phyloP scores from a whole-genome alignment of 2,797 vertebrate genomes.

The Antennarius maculatus region DNA sequence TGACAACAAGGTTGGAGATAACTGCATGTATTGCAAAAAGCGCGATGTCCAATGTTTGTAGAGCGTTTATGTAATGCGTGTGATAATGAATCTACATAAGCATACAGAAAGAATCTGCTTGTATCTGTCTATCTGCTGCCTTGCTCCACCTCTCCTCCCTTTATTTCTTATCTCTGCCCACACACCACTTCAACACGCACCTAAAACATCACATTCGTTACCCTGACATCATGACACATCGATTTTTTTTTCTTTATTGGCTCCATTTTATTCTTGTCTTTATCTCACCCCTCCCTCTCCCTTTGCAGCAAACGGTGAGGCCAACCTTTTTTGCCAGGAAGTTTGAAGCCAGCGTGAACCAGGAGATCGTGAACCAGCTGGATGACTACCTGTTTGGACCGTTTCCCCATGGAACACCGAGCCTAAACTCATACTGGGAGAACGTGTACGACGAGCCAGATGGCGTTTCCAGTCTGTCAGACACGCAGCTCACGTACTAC shows the following conservation, averaged over 20 bases:
- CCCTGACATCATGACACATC: constrained; percentile 33
- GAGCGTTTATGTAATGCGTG: constrained; percentile 19
- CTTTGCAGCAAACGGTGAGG: constrained; percentile 90
- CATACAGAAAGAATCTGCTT: constrained; percentile 11
- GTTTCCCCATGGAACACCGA: constrained; percentile 85
- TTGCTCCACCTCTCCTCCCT: constrained; percentile 20
- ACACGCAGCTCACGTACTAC: constrained; percentile 90
- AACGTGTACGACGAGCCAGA: constrained; percentile 92
- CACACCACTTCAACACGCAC: constrained; percentile 36
- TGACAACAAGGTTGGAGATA: not conserved
- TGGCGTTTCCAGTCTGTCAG: constrained; percentile 86
- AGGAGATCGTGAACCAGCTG: constrained; percentile 96
- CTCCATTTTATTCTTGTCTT: constrained; percentile 33
- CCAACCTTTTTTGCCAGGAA: constrained; percentile 98
- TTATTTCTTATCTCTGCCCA: constrained; percentile 33
- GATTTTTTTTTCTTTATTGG: constrained; percentile 53
- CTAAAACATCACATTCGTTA: constrained; percentile 46
- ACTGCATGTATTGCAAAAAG: not conserved
- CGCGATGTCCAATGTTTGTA: not conserved
- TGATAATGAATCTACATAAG: constrained; percentile 25
- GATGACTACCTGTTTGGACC: constrained; percentile 92
- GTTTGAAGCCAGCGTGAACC: constrained; percentile 97
- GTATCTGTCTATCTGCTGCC: constrained; percentile 22
- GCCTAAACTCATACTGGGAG: constrained; percentile 95
- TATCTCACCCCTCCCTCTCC: constrained; percentile 32